Percentiles rank a stretch among this genome's conserved stretches.
Evolutionary conservation across 2,797 vertebrate genomes (phyloP).

Genomic region (Pyrocephalus nanus): DNA sequence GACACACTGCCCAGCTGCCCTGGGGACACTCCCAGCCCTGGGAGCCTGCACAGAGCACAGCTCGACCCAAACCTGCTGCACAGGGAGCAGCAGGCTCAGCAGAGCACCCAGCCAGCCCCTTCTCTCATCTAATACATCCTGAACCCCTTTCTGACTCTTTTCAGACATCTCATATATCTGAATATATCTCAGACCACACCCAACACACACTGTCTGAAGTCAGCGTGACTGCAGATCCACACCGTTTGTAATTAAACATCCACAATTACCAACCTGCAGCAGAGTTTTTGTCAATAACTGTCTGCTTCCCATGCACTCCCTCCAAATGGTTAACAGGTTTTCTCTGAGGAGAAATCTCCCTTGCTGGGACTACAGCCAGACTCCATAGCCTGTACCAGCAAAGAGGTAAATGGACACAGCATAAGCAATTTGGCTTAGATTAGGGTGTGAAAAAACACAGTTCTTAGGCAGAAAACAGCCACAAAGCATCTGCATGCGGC

Average conservation of each 20-base stretch:
- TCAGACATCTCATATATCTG: background rate
- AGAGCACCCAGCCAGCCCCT: background rate
- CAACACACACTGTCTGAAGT: background rate
- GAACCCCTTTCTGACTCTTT: background rate
- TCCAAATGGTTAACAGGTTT: conserved; percentile 33
- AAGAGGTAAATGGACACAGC: background rate
- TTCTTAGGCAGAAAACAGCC: background rate
- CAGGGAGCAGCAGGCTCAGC: background rate
- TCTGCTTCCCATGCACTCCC: background rate
- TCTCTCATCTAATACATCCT: background rate
- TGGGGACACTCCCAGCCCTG: background rate
- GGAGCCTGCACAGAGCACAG: background rate
- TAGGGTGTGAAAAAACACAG: background rate
- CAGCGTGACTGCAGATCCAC: background rate
- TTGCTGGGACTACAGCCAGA: conserved; percentile 5
- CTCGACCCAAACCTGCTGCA: background rate
- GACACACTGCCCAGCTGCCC: background rate
- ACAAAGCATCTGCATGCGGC: background rate
- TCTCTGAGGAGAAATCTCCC: background rate
- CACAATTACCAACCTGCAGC: background rate
- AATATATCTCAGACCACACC: background rate
- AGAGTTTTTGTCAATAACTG: background rate
- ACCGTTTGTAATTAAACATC: background rate
- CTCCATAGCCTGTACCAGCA: conserved; percentile 34
- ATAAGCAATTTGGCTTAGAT: background rate